These are phyloP conservation scores for Pogonocichla stellata DNA, from an alignment of 2,113 vertebrate species.

Conservation along the genomic window DNA sequence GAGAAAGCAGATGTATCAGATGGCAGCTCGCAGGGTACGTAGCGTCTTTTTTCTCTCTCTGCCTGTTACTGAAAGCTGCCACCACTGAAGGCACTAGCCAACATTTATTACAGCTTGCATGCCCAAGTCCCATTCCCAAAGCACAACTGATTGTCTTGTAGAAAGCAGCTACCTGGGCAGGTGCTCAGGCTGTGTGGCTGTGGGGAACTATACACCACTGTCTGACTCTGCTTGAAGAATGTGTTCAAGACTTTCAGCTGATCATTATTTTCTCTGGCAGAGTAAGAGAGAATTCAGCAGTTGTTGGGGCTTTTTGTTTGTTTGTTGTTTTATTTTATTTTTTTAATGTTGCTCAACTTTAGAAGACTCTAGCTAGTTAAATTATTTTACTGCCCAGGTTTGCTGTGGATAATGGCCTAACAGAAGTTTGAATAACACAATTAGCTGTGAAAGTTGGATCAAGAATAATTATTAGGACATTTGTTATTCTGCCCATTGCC, in stretches of 20 bases:
- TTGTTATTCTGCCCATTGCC: background rate
- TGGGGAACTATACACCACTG: background rate
- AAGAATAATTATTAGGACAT: background rate
- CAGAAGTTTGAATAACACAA: background rate
- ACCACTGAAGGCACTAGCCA: background rate
- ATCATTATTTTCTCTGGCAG: slow-evolving; percentile 39
- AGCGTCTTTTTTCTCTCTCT: background rate
- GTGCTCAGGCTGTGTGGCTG: background rate
- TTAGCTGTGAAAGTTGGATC: background rate
- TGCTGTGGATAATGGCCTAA: background rate
- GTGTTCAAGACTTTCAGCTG: background rate
- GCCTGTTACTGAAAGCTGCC: background rate
- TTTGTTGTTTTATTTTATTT: background rate
- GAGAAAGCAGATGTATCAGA: background rate
- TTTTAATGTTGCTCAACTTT: background rate
- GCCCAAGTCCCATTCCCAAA: background rate
- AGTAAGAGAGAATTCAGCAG: background rate
- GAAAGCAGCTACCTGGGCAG: background rate
- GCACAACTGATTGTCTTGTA: background rate
- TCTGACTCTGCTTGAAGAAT: background rate
- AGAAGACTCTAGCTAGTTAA: slow-evolving; percentile 19
- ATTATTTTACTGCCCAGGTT: background rate
- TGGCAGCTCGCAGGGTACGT: background rate
- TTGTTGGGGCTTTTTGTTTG: background rate
- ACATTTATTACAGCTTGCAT: background rate